Conservation (phyloP, 2,797 vertebrate genomes). For the Sebastes cheni region DNA sequence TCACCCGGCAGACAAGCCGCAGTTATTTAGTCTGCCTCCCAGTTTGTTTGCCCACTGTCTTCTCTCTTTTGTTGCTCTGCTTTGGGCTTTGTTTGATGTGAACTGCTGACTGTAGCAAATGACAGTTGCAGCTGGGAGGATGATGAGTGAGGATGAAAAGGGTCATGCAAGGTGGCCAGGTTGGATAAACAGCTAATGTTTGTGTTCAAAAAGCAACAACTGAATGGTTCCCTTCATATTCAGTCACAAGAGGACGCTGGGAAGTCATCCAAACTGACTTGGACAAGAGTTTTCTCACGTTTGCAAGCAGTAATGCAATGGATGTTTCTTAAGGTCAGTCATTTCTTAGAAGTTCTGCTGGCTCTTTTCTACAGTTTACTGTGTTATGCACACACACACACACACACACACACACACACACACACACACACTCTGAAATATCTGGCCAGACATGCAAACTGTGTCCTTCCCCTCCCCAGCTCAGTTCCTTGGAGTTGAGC, state of each 20-base stretch:
- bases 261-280: background rate
- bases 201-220: slow-evolving; percentile 17
- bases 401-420: background rate
- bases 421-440: slow-evolving; percentile 18
- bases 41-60: slow-evolving; percentile 78
- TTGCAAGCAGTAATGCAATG: background rate
- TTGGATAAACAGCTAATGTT: slow-evolving; percentile 29
- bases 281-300: background rate
- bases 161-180: slow-evolving; percentile 35
- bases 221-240: background rate
- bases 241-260: background rate
- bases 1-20: slow-evolving; percentile 71
- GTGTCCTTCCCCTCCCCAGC: slow-evolving; percentile 42
- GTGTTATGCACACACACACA: slow-evolving; percentile 9
- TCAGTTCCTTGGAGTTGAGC: slow-evolving; percentile 40
- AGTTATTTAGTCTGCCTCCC: slow-evolving; percentile 81
- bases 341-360: slow-evolving; percentile 17
- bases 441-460: slow-evolving; percentile 36
- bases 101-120: slow-evolving; percentile 66
- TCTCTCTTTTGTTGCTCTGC: slow-evolving; percentile 71
- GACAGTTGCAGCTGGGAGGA: slow-evolving; percentile 73
- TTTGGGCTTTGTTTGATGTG: slow-evolving; percentile 72
- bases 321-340: slow-evolving; percentile 8
- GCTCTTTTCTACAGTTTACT: slow-evolving; percentile 12
- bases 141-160: slow-evolving; percentile 60